phyloP scores from a whole-genome alignment of 2,888 invertebrate species.

The Stegana nigrithorax region DNA sequence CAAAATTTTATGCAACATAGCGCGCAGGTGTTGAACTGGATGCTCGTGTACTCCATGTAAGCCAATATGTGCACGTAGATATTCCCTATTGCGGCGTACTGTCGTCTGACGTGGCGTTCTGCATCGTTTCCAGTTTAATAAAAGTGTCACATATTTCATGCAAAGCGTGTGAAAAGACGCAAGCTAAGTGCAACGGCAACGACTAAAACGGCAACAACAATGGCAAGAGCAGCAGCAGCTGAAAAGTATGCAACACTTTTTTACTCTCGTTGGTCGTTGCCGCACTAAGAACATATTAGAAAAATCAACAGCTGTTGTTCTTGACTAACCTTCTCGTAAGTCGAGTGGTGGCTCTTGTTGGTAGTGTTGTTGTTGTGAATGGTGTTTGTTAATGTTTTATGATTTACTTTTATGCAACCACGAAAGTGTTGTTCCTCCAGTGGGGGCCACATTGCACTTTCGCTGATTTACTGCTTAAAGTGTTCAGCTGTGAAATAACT shows the following conservation, averaged over 20 bases:
- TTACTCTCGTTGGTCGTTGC: no score
- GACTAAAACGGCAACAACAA: not conserved
- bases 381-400: constrained; percentile 6
- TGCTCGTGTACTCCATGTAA: not conserved
- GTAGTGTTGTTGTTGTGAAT: not conserved
- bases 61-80: not conserved
- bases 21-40: constrained; percentile 4
- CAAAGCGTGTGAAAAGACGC: not conserved
- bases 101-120: not conserved
- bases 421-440: not conserved
- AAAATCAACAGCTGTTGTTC: constrained; percentile 4
- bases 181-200: not conserved
- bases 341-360: not conserved
- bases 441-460: no score
- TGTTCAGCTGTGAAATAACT: no score
- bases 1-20: constrained; percentile 1
- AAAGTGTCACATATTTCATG: constrained; percentile 12
- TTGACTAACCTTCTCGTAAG: no score
- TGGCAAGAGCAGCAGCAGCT: constrained; percentile 34
- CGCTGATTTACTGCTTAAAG: no score
- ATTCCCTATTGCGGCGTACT: not conserved
- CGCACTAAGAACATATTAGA: not conserved
- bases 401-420: not conserved
- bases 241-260: not conserved
- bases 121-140: constrained; percentile 8